Evolutionary conservation across 2,113 vertebrate species (phyloP).

Genomic region (Perca schrenkii): DNA sequence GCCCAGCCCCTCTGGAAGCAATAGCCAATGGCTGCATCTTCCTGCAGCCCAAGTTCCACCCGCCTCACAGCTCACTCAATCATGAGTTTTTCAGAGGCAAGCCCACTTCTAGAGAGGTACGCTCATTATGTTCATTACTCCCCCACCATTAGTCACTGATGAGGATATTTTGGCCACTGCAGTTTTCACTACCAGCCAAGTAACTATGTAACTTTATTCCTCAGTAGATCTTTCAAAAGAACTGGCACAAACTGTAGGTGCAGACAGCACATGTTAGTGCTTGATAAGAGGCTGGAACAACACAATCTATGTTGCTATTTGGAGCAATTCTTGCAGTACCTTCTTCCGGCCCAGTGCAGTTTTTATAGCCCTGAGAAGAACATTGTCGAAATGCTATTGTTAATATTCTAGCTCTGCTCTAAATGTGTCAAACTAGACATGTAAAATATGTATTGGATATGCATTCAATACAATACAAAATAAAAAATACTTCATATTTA

Average conservation of each 20-base stretch:
- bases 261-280: not conserved
- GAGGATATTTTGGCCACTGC: not conserved
- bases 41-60: conserved; percentile 93
- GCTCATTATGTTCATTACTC: not conserved
- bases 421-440: not conserved
- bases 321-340: not conserved
- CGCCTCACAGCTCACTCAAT: conserved; percentile 96
- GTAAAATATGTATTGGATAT: not conserved
- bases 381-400: not conserved
- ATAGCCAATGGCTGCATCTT: conserved; percentile 97
- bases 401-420: not conserved
- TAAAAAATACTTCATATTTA: not conserved
- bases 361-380: not conserved
- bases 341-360: not conserved
- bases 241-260: not conserved
- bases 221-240: conserved; percentile 2
- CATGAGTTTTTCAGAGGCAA: conserved; percentile 98
- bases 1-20: conserved; percentile 95
- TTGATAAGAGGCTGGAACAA: not conserved
- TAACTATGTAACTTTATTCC: not conserved
- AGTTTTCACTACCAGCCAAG: not conserved
- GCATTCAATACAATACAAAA: not conserved
- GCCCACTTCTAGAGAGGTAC: conserved; percentile 94
- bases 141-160: not conserved
- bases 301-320: not conserved